Conservation (phyloP, 2,888 invertebrate genomes). For the Drosophila emarginata region DNA sequence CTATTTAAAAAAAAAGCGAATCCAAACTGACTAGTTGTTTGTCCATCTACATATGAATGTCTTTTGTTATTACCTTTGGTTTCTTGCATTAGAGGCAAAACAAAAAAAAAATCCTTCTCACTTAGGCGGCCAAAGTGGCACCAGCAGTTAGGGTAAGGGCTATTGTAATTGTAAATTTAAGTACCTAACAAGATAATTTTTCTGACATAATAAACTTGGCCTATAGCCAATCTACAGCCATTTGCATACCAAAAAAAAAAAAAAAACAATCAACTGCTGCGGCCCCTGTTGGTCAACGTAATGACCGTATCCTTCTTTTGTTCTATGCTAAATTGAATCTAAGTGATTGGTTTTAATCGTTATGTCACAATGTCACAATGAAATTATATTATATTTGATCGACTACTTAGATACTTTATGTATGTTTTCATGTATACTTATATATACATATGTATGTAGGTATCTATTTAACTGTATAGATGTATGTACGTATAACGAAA, state of each 20-base stretch:
- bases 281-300: not conserved
- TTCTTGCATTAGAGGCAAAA: slow-evolving; percentile 11
- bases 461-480: not conserved
- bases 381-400: not conserved
- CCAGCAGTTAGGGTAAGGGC: not conserved
- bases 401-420: not conserved
- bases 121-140: slow-evolving; percentile 5
- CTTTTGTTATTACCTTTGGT: slow-evolving; percentile 10
- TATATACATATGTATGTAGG: not conserved
- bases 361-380: not conserved
- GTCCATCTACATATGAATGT: slow-evolving; percentile 14
- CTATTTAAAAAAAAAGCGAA: slow-evolving; percentile 1
- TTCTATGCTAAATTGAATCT: not conserved
- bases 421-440: not conserved
- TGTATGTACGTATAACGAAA: not conserved
- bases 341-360: slow-evolving; percentile 1
- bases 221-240: not conserved
- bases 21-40: slow-evolving; percentile 4
- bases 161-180: not conserved
- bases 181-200: not conserved
- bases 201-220: not conserved
- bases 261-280: slow-evolving; percentile 1
- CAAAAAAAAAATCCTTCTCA: slow-evolving; percentile 4
- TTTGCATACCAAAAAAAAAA: not conserved
- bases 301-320: not conserved